These are phyloP conservation scores for Rhagoletis pomonella DNA, from an alignment of 1,140 invertebrate species.

Conservation along the genomic window DNA sequence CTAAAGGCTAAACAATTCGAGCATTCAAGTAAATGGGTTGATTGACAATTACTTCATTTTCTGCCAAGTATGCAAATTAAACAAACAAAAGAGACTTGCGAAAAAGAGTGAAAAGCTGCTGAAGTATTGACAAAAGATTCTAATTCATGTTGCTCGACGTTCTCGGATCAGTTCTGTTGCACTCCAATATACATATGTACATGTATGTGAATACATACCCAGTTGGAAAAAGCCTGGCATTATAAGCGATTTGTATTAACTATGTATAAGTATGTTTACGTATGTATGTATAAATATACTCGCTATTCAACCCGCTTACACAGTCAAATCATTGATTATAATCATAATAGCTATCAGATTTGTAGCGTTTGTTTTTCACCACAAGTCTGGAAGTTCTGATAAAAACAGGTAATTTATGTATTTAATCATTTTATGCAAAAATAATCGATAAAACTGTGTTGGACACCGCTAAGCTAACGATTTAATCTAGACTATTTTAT, in stretches of 20 bases:
- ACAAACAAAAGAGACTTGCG: slow-evolving; percentile 15
- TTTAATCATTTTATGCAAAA: no score
- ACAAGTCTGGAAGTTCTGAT: no score
- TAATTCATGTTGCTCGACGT: slow-evolving; percentile 15
- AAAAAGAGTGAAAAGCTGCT: not conserved
- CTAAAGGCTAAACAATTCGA: not conserved
- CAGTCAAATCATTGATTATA: not conserved
- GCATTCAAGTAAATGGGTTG: slow-evolving; percentile 20
- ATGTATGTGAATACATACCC: not conserved
- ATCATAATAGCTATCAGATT: not conserved
- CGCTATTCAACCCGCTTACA: not conserved
- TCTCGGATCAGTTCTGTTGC: not conserved
- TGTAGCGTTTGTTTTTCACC: not conserved
- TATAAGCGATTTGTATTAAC: no score
- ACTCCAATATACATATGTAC: not conserved
- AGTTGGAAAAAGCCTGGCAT: no score
- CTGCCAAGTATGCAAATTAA: slow-evolving; percentile 45
- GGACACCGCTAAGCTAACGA: no score
- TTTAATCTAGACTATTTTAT: no score
- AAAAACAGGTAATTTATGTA: no score
- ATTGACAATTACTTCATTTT: slow-evolving; percentile 53
- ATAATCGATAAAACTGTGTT: no score
- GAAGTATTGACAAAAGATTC: not conserved
- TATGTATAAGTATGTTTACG: not conserved
- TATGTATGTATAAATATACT: not conserved